Conservation (phyloP, 2,888 invertebrate genomes). For the Papilio protenor region DNA sequence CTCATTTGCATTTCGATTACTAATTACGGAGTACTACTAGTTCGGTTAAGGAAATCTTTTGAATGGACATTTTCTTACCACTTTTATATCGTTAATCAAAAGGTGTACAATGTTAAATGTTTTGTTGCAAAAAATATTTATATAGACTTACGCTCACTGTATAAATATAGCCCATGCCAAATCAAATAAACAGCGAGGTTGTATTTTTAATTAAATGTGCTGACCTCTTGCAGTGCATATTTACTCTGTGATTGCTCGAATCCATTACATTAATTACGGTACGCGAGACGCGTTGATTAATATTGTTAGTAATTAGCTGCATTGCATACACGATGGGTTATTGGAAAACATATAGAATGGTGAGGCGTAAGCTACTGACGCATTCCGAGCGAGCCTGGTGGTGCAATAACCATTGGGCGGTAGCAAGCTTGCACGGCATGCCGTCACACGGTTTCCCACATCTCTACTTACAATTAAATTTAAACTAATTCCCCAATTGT, state of each 20-base stretch:
- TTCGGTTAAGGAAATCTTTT: neutral
- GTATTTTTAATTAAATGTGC: constrained; percentile 4
- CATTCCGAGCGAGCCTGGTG: constrained; percentile 33
- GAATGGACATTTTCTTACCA: neutral
- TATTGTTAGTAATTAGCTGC: neutral
- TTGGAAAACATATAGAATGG: constrained; percentile 22
- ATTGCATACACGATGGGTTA: neutral
- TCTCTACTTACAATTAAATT: neutral
- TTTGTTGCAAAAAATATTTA: neutral
- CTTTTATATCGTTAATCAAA: neutral
- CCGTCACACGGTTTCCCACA: neutral
- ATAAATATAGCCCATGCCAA: neutral
- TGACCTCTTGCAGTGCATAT: constrained; percentile 7
- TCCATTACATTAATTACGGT: constrained; percentile 13
- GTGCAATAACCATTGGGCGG: constrained; percentile 25
- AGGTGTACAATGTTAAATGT: neutral
- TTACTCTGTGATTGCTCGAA: neutral
- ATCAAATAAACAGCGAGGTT: neutral
- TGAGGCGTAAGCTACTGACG: constrained; percentile 3
- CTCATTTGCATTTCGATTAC: constrained; percentile 29
- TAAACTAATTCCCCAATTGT: neutral
- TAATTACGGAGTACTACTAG: neutral
- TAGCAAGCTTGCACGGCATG: constrained; percentile 15
- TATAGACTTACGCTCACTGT: neutral
- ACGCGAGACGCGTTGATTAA: constrained; percentile 13